Base-by-base conservation (phyloP, 2,888 invertebrate species). In the Pseudococcus viburni region DNA sequence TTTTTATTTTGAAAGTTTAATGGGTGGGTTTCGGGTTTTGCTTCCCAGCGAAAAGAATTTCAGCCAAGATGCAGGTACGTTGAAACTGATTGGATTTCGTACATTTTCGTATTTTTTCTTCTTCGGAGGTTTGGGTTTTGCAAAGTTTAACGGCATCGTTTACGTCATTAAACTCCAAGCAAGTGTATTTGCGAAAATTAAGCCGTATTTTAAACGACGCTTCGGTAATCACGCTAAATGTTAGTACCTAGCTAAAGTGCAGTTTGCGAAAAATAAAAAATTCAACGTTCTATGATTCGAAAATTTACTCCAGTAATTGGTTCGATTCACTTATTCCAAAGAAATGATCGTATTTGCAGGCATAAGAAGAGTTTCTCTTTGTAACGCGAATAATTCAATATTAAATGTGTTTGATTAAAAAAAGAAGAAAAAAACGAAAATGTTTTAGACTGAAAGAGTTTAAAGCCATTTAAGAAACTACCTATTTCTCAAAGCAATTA, bases 1-100 rank as follows among this genome's bases (percentile, higher is more conserved):
- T 73, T 33, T 73, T 33, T 73, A 73, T 33, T 73, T 39, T 73
- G 17, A 73, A 73, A 73, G 73, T 73, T 73, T 73, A 73, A 73
- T 73, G 17, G 73, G 15, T 73, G 26, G 33, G 33, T 73, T 73
- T 17, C 19, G 6, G 73, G 26, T 0, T 33, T 73, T 73, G 19
- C 33, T 73, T 73, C 33, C 3, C 15, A 4, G 17, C 5, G 15
- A 17, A 73, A 39, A 73, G 73, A 33, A 73, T 33, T 73, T 33
- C 33, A 33, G 73, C 8, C 33, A 73, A 33, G 73, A 73, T 73
- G 73, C 73, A 73, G 73, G 73, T 73, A 73, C 33, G 17, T 33
- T 19, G 33, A 73, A 68, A 73, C 33, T 73, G 73, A 73, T 73
- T 73, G 17, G 33, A 73, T 73, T 73, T 73, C 42, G 42, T 73